Evolutionary conservation across 2,888 invertebrate genomes (phyloP).

Genomic region (Melieria crassipennis): DNA sequence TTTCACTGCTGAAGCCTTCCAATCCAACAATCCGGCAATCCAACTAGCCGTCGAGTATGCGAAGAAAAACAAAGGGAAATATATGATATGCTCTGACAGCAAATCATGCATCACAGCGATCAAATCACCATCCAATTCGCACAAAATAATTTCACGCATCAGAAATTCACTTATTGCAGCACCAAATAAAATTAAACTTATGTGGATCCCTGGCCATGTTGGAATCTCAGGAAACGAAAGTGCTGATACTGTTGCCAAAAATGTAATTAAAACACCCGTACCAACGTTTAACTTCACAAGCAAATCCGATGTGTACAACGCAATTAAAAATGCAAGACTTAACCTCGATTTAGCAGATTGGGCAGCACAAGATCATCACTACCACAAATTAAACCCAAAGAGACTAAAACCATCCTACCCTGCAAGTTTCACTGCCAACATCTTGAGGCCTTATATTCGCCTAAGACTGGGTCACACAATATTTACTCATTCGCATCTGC

Average conservation of each 20-base stretch:
- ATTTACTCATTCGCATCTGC: slow-evolving; percentile 1
- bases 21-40: too few relatives aligned
- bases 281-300: neutral
- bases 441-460: neutral
- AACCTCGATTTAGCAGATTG: neutral
- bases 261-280: neutral
- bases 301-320: slow-evolving; percentile 6
- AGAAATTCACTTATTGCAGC: slow-evolving; percentile 4
- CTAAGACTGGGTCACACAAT: slow-evolving; percentile 1
- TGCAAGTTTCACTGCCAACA: too few relatives aligned
- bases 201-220: neutral
- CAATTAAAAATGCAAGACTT: slow-evolving; percentile 2
- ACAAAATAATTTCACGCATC: neutral
- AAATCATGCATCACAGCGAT: slow-evolving; percentile 10
- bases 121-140: slow-evolving; percentile 7
- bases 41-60: slow-evolving; percentile 3
- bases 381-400: neutral
- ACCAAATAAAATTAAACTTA: slow-evolving; percentile 7
- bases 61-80: slow-evolving; percentile 13
- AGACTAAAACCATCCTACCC: neutral
- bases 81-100: neutral
- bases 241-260: neutral
- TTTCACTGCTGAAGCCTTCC: slow-evolving; percentile 15
- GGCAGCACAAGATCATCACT: slow-evolving; percentile 1
- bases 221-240: slow-evolving; percentile 4